Conservation (phyloP, 2,888 invertebrate species). For the Allolobophora icterica region DNA sequence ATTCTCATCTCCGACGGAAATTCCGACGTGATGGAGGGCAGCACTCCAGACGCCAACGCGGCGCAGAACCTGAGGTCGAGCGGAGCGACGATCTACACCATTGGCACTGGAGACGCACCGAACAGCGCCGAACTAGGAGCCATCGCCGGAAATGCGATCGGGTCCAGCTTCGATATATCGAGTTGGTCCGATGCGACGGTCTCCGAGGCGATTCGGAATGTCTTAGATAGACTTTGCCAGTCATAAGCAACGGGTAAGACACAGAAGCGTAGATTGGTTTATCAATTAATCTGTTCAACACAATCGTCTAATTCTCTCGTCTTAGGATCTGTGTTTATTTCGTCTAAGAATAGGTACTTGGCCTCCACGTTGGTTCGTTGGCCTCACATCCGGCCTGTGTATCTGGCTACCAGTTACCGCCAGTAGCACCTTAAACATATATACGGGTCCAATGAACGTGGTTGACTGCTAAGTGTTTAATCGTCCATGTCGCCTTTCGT, state of each 20-base stretch:
- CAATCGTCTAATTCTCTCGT: neutral
- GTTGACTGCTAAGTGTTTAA: no score
- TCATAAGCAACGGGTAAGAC: neutral
- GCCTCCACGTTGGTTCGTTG: no score
- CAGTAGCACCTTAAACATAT: no score
- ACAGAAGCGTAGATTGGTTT: neutral
- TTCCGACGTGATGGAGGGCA: constrained; percentile 41
- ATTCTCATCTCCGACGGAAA: constrained; percentile 43
- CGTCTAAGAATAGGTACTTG: no score
- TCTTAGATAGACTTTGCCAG: neutral
- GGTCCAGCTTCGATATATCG: neutral
- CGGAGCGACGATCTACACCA: constrained; percentile 23
- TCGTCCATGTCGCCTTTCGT: no score
- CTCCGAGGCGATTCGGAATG: neutral
- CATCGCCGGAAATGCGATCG: neutral
- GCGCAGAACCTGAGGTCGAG: neutral
- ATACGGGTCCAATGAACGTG: no score
- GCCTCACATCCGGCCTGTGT: no score
- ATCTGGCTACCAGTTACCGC: no score
- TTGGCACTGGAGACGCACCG: constrained; percentile 12
- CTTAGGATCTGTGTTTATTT: no score
- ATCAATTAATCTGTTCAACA: no score
- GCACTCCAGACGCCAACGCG: constrained; percentile 20
- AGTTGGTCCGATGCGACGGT: neutral
- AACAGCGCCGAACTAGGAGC: neutral